Percentiles rank a stretch among this genome's conserved stretches.
These are phyloP conservation scores for Carabus problematicus DNA, from an alignment of 2,888 invertebrate genomes.

Conservation along the genomic window DNA sequence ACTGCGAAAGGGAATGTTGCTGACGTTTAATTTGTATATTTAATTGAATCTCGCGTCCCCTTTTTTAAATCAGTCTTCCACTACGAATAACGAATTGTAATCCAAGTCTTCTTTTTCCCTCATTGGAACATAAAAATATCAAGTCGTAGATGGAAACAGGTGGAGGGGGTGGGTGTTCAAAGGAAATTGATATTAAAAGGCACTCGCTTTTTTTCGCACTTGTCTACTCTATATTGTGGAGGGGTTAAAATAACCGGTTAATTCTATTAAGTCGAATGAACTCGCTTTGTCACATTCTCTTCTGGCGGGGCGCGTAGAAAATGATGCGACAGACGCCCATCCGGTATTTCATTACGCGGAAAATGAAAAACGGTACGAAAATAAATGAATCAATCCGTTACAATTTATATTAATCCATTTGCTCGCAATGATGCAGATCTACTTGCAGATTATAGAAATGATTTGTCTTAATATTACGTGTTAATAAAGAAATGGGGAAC, in stretches of 20 bases:
- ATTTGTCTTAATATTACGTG: too few relatives aligned
- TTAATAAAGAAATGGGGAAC: too few relatives aligned
- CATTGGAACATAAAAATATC: slow-evolving; percentile 55
- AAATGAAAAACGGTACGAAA: too few relatives aligned
- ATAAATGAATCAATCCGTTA: too few relatives aligned
- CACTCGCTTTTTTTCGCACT: slow-evolving; percentile 10
- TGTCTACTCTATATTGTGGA: slow-evolving; percentile 12
- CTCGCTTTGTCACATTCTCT: slow-evolving; percentile 8
- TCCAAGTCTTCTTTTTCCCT: slow-evolving; percentile 55
- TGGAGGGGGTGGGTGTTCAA: neutral
- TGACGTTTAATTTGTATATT: slow-evolving; percentile 58
- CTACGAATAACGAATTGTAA: neutral
- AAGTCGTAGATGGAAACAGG: neutral
- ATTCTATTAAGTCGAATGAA: slow-evolving; percentile 22
- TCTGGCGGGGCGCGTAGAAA: neutral
- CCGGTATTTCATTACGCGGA: too few relatives aligned
- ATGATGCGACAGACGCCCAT: neutral
- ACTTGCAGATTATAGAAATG: too few relatives aligned
- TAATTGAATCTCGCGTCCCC: slow-evolving; percentile 56
- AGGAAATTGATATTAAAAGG: slow-evolving; percentile 22
- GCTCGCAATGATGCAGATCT: too few relatives aligned
- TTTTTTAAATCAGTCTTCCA: slow-evolving; percentile 49
- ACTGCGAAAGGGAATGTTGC: slow-evolving; percentile 52
- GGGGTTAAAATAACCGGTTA: slow-evolving; percentile 23
- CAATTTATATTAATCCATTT: too few relatives aligned